Conservation (phyloP, 2,888 invertebrate species). For the Leptinotarsa juncta region DNA sequence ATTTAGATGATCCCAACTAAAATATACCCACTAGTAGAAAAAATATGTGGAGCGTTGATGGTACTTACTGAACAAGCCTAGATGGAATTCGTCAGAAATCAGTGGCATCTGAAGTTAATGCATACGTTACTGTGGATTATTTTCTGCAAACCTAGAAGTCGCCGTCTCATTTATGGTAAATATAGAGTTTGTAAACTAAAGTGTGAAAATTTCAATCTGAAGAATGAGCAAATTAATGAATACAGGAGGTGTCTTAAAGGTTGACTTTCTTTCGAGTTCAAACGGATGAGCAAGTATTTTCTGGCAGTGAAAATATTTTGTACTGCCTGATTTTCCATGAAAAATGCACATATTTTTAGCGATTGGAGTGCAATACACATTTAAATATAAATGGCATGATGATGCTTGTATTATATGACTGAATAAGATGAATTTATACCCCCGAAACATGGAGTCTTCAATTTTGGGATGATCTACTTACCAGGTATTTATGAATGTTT, state of each 20-base stretch:
- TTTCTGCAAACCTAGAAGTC: background rate
- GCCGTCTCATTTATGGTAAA: background rate
- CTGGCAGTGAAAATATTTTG: background rate
- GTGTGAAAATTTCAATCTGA: background rate
- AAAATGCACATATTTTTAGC: constrained; percentile 39
- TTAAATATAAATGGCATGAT: background rate
- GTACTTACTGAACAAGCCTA: too few relatives aligned
- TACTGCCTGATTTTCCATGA: constrained; percentile 20
- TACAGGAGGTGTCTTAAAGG: background rate
- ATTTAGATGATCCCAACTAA: background rate
- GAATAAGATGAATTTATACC: constrained; percentile 10
- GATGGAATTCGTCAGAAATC: background rate
- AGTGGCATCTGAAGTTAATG: background rate
- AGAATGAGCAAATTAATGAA: background rate
- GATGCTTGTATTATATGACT: constrained; percentile 4
- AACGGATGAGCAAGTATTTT: background rate
- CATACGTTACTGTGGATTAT: constrained; percentile 3
- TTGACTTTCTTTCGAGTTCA: background rate
- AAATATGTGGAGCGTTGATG: background rate
- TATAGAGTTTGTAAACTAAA: background rate
- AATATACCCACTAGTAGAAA: background rate
- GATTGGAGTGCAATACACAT: constrained; percentile 27
- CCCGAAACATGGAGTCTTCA: constrained; percentile 13
- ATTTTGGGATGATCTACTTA: constrained; percentile 17
- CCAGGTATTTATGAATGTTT: constrained; percentile 40